phyloP scores from a whole-genome alignment of 2,888 invertebrate species.

The Stenurella melanura region DNA sequence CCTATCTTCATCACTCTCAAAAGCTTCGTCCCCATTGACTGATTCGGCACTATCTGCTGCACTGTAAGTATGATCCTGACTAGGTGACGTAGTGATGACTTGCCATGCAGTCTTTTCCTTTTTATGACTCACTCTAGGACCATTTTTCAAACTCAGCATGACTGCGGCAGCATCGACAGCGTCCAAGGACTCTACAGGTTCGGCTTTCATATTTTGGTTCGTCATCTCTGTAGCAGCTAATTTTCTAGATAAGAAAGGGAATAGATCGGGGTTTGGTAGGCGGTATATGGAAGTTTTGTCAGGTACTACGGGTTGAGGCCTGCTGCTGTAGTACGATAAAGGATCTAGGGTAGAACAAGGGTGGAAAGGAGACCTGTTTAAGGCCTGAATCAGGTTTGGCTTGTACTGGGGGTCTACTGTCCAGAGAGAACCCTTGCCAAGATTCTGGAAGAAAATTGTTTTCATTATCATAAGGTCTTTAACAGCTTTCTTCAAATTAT shows the following conservation, averaged over 20 bases:
- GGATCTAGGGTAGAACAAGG: slow-evolving; percentile 78
- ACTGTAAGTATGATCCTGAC: slow-evolving; percentile 96
- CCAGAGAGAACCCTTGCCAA: slow-evolving; percentile 97
- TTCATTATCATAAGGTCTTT: neutral
- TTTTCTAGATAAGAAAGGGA: slow-evolving; percentile 87
- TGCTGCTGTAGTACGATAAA: slow-evolving; percentile 66
- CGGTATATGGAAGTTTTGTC: slow-evolving; percentile 67
- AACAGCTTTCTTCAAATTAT: neutral
- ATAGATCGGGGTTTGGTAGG: slow-evolving; percentile 85
- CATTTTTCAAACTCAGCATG: slow-evolving; percentile 91
- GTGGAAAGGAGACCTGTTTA: slow-evolving; percentile 91
- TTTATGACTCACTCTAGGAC: slow-evolving; percentile 75
- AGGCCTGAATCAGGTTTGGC: slow-evolving; percentile 90
- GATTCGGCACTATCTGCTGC: slow-evolving; percentile 73
- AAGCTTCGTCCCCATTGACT: slow-evolving; percentile 75
- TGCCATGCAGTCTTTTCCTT: slow-evolving; percentile 67
- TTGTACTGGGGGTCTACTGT: slow-evolving; percentile 95
- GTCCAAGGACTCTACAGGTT: slow-evolving; percentile 77
- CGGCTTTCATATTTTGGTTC: slow-evolving; percentile 59
- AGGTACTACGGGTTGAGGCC: slow-evolving; percentile 58
- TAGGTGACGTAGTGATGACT: slow-evolving; percentile 90
- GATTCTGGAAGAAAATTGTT: slow-evolving; percentile 78
- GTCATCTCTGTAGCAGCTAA: slow-evolving; percentile 75
- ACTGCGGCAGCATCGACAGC: slow-evolving; percentile 91
- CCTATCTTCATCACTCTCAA: slow-evolving; percentile 76